Evolutionary conservation across 1,140 invertebrate species (phyloP), one percentile per base, ranked within the genome.

Genomic region (Bombus haemorrhoidalis): DNA sequence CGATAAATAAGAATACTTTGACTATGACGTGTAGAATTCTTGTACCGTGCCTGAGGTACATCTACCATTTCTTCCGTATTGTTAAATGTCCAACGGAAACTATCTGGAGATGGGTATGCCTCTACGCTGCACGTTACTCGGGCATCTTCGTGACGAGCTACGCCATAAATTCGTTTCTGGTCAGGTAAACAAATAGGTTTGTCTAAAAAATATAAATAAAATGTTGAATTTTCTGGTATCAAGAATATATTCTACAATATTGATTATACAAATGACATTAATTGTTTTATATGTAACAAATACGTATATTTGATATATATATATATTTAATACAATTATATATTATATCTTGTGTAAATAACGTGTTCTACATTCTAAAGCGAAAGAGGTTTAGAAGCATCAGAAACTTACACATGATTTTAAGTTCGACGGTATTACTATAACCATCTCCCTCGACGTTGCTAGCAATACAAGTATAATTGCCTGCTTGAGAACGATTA

Each of bases 41-140:
- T 96, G 93, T 96, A 96, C 32, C 96, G 95, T 32, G 96, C 93
- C 80, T 96, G 96, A 32, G 97, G 96, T 90, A 98, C 97, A 90
- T 98, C 97, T 77, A 97, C 96, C 83, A 96, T 97, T 89, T 98
- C 97, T 25, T 97, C 97, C 6, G 98, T 98, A 94, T 98, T 98
- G 94, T 98, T 98, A 93, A 98, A 98, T 47, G 97, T 97, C 98
- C 98, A 99, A 86, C 97, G 97, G 94, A 98, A 98, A 81, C 96
- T 97, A 86, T 97, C 96, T 34, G 98, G 97, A 25, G 97, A 96
- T 28, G 98, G 98, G 94, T 97, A 98, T 25, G 98, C 97, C 89
- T 98, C 97, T 28, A 99, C 98, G 95, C 97, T 97, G 94, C 98
- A 99, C 77, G 97, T 94, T 71, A 99, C 96, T 88, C 96, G 96